Evolutionary conservation across 2,797 vertebrate species (phyloP).

Genomic region (Craterocephalus amniculus): DNA sequence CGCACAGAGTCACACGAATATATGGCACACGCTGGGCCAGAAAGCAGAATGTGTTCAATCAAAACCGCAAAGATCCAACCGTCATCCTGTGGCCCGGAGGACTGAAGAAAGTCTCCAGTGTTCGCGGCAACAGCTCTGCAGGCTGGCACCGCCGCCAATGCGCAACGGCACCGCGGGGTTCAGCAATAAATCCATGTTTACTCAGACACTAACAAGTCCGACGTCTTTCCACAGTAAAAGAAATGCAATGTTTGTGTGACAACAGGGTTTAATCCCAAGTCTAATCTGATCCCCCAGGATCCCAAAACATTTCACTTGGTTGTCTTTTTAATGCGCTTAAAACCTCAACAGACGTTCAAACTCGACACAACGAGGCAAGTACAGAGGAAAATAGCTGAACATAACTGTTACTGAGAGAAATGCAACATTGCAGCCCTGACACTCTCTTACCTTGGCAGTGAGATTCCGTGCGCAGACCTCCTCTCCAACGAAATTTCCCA

Average conservation of each 20-base stretch:
- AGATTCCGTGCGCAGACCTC: conserved; percentile 49
- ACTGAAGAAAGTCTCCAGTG: conserved; percentile 38
- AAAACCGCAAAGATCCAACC: conserved; percentile 34
- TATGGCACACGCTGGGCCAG: conserved; percentile 8
- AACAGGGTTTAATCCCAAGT: conserved; percentile 15
- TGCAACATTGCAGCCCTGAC: background rate
- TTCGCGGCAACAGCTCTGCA: conserved; percentile 13
- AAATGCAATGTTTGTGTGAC: background rate
- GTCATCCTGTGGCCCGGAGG: conserved; percentile 14
- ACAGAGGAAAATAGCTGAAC: background rate
- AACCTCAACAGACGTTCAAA: conserved; percentile 17
- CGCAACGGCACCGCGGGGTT: conserved; percentile 25
- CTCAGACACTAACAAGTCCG: conserved; percentile 1
- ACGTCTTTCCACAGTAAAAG: conserved; percentile 3
- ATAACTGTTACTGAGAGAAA: conserved; percentile 11
- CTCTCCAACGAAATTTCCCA: conserved; percentile 49
- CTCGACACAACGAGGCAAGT: background rate
- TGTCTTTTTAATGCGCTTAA: conserved; percentile 28
- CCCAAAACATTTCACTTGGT: conserved; percentile 17
- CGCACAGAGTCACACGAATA: background rate
- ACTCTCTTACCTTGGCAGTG: conserved; percentile 61
- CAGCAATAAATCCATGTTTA: background rate
- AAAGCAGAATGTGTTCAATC: conserved; percentile 2
- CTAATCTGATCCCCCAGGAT: conserved; percentile 24
- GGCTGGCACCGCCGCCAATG: conserved; percentile 10